phyloP scores from a whole-genome alignment of 2,888 invertebrate species.

The Meiosimyza platycephala region DNA sequence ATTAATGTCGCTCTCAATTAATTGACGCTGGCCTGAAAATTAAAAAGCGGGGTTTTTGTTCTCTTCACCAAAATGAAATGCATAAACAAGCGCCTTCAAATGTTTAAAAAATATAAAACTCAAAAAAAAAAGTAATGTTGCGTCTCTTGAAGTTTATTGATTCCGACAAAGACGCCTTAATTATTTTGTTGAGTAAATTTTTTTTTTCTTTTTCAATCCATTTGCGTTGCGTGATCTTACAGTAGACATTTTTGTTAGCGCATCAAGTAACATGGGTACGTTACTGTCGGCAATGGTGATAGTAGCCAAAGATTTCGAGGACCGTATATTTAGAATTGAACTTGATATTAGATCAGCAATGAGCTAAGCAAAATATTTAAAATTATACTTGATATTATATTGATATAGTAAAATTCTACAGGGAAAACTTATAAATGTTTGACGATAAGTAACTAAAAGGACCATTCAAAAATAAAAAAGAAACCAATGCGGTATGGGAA shows the following conservation, averaged over 20 bases:
- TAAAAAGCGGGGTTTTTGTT: background rate
- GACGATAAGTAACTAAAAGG: too few relatives aligned
- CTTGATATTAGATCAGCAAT: too few relatives aligned
- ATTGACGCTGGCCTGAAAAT: conserved; percentile 16
- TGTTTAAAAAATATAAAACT: background rate
- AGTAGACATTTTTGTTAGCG: conserved; percentile 5
- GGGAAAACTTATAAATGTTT: too few relatives aligned
- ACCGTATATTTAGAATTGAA: too few relatives aligned
- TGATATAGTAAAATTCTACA: too few relatives aligned
- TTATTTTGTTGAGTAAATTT: conserved; percentile 1
- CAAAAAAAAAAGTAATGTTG: background rate
- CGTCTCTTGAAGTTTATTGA: background rate
- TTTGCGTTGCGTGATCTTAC: conserved; percentile 13
- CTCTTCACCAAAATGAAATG: background rate
- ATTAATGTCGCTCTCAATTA: conserved; percentile 25
- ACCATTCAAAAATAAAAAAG: too few relatives aligned
- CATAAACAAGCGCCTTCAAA: background rate
- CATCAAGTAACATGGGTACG: too few relatives aligned
- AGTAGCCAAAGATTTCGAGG: too few relatives aligned
- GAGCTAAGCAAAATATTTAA: too few relatives aligned
- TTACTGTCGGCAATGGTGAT: too few relatives aligned
- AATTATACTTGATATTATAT: too few relatives aligned
- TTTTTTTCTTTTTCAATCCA: background rate
- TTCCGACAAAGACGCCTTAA: conserved; percentile 10
- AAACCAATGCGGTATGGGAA: background rate